A percentile compares a stretch with the other conserved stretches of the same genome.
Evolutionary conservation across 1,140 invertebrate species (phyloP).

Genomic region (Ostrea denselamellosa): DNA sequence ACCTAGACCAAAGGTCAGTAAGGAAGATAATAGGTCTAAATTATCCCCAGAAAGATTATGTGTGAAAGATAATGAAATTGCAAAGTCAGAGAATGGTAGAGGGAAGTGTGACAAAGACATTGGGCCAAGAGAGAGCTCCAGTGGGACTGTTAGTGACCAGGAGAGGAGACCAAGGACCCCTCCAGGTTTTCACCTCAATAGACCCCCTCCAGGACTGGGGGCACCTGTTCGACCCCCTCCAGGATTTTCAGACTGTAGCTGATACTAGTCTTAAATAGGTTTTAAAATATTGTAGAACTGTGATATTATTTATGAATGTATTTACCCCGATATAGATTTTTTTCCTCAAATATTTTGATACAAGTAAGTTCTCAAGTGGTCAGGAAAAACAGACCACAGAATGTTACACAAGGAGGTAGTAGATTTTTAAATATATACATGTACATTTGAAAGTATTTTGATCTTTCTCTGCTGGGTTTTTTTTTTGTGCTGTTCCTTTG

Average conservation of each 20-base stretch:
- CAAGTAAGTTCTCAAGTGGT: no score
- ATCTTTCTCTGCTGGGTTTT: no score
- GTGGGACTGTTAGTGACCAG: neutral
- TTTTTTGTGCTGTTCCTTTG: no score
- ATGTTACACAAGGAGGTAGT: no score
- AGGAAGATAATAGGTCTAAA: neutral
- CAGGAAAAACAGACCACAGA: no score
- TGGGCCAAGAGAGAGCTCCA: neutral
- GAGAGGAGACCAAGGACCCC: neutral
- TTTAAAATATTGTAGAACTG: neutral
- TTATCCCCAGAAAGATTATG: neutral
- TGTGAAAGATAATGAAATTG: neutral
- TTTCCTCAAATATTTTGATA: no score
- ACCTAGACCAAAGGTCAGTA: neutral
- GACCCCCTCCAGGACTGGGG: neutral
- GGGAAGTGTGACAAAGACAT: neutral
- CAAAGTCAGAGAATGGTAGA: neutral
- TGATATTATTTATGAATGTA: conserved; percentile 15
- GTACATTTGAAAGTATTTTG: no score
- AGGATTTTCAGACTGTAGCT: conserved; percentile 8
- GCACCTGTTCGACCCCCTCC: neutral
- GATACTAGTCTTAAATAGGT: neutral
- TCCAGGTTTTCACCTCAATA: neutral
- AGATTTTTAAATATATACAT: no score
- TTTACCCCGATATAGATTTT: no score